Conservation (phyloP, 2,888 invertebrate species). For the Andricus quercusramuli region DNA sequence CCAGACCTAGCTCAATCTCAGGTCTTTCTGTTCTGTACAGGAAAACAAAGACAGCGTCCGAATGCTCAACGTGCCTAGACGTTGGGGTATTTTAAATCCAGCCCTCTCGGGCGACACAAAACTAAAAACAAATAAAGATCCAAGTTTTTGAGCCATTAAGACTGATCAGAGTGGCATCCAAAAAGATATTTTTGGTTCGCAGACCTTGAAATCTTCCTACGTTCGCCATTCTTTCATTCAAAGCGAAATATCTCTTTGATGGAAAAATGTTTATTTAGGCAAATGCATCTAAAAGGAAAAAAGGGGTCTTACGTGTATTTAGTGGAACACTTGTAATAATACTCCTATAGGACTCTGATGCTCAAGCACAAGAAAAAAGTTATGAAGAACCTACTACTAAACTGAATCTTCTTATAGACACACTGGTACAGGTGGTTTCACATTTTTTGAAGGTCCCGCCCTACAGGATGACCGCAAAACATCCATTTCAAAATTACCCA, state of each 20-base stretch:
- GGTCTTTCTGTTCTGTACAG: not conserved
- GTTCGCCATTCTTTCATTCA: conserved; percentile 3
- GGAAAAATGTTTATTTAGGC: conserved; percentile 7
- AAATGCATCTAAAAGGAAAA: conserved; percentile 1
- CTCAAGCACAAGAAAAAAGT: not conserved
- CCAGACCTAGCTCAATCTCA: conserved; percentile 28
- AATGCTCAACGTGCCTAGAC: conserved; percentile 23
- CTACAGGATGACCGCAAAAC: too few relatives aligned
- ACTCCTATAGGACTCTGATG: not conserved
- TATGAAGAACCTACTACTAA: too few relatives aligned
- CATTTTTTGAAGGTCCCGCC: too few relatives aligned
- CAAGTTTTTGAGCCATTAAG: conserved; percentile 9
- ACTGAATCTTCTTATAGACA: too few relatives aligned
- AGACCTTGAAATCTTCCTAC: conserved; percentile 13
- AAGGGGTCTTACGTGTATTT: not conserved
- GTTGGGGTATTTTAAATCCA: conserved; percentile 26
- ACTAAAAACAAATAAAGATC: conserved; percentile 24
- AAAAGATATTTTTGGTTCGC: conserved; percentile 31
- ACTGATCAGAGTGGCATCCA: not conserved
- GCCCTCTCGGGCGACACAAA: conserved; percentile 10
- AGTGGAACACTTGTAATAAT: not conserved
- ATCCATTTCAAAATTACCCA: too few relatives aligned
- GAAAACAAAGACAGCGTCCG: conserved; percentile 22
- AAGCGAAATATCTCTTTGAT: not conserved
- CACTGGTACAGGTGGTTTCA: too few relatives aligned